Evolutionary conservation across 2,888 invertebrate species (phyloP), one percentile per base, ranked within the genome.

Genomic region (Drosophila hamatofila): DNA sequence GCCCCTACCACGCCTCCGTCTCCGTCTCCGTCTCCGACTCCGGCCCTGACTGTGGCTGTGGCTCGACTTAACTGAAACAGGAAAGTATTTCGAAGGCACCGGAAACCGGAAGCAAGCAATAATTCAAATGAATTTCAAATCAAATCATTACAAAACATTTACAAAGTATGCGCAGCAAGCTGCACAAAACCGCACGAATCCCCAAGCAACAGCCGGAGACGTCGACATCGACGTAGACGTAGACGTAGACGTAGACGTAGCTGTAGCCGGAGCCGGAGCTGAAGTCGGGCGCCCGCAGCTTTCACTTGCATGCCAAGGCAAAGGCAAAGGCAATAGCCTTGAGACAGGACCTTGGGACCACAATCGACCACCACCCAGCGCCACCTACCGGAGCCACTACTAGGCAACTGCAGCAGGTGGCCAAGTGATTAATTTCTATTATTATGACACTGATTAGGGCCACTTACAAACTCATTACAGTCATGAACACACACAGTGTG

Each of bases 61-160:
- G 73, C 64, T 74, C 61, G 70, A 77, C 77, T 66, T 66, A 80
- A 73, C 78, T 75, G 75, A 73, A 85, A 88, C 89, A 89, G 86
- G 86, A 89, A 90, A 91, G 88, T 89, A 83, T 84, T 91, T 83
- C 81, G 85, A 87, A 87, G 88, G 81, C 80, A 83, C 83, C 91
- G 91, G 91, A 91, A 90, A 82, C 91, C 86, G 91, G 91, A 91
- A 91, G 90, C 84, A 90, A 90, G 90, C 91, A 91, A 91, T 91
- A 91, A 91, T 89, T 91, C 91, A 91, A 91, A 91, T 91, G 90
- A 91, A 91, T 91, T 91, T 89, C 88, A 91, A 91, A 90, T 91
- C 90, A 91, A 91, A 91, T 91, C 91, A 91, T 89, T 90, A 83
- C 91, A 81, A 86, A 89, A 84, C 86, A 87, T 89, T 80, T 90